phyloP scores from a whole-genome alignment of 1,140 invertebrate genomes.

The Drosophila repletoides region DNA sequence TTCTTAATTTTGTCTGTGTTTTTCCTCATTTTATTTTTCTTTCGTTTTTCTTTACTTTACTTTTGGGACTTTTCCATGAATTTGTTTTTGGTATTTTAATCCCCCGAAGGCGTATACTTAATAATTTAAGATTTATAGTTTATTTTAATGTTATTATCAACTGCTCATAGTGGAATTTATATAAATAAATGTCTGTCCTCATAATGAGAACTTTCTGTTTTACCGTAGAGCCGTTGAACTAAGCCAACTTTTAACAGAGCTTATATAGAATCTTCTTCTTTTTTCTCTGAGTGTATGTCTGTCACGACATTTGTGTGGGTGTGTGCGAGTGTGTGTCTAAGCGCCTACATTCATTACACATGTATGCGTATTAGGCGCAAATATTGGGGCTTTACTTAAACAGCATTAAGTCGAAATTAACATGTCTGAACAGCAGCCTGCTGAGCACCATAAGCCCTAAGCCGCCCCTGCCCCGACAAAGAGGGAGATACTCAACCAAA shows the following conservation, averaged over 20 bases:
- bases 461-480: neutral
- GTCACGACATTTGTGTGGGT: neutral
- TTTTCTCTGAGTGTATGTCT: slow-evolving; percentile 1
- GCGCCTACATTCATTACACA: slow-evolving; percentile 75
- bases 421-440: slow-evolving; percentile 63
- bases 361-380: slow-evolving; percentile 79
- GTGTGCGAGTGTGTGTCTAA: slow-evolving; percentile 43
- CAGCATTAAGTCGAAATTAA: slow-evolving; percentile 80
- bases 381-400: slow-evolving; percentile 79
- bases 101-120: too few species aligned
- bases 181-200: too few species aligned
- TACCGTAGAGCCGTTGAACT: too few species aligned
- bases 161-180: too few species aligned
- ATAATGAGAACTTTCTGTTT: too few species aligned
- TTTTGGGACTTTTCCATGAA: too few species aligned
- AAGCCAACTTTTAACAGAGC: too few species aligned
- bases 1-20: neutral
- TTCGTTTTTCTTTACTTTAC: too few species aligned
- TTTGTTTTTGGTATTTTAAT: too few species aligned
- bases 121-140: too few species aligned
- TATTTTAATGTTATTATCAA: too few species aligned
- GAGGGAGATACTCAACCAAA: neutral
- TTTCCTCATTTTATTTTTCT: neutral
- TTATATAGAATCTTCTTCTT: too few species aligned
- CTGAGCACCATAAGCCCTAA: slow-evolving; percentile 20